Evolutionary conservation across 2,113 vertebrate species (phyloP).

Genomic region (Emydocephalus ijimae): DNA sequence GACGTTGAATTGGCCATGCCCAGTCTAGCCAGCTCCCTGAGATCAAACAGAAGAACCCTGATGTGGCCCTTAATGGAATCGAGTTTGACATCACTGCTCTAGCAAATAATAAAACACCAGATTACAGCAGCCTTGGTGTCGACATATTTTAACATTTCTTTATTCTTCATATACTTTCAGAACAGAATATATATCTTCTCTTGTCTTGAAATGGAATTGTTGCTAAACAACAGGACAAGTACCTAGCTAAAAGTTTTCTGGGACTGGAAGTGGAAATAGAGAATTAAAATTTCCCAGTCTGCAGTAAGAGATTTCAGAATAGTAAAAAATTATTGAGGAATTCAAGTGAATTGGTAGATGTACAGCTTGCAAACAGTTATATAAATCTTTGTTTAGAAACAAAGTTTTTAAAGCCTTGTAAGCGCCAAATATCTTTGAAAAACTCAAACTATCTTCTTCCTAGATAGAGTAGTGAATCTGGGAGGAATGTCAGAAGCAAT

Average conservation of each 20-base stretch:
- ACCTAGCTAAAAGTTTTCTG: not conserved
- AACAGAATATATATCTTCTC: not conserved
- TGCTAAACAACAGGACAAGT: not conserved
- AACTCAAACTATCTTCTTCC: not conserved
- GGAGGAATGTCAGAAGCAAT: not conserved
- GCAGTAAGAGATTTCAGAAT: not conserved
- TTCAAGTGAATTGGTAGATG: not conserved
- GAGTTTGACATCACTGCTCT: no score
- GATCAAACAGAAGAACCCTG: no score
- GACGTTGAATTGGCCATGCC: no score
- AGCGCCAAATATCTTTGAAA: not conserved
- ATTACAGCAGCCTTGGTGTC: not conserved
- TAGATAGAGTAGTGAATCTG: not conserved
- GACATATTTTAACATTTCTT: not conserved
- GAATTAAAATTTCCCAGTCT: not conserved
- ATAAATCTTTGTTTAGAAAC: not conserved
- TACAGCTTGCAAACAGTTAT: not conserved
- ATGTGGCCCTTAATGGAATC: no score
- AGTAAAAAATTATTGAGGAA: not conserved
- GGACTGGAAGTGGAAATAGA: not conserved
- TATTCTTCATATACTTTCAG: not conserved
- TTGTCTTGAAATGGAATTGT: not conserved
- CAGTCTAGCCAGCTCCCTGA: no score
- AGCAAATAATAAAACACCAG: not conserved
- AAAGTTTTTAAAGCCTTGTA: not conserved